Evolutionary conservation across 2,888 invertebrate genomes (phyloP).

Genomic region (Bombylius major): DNA sequence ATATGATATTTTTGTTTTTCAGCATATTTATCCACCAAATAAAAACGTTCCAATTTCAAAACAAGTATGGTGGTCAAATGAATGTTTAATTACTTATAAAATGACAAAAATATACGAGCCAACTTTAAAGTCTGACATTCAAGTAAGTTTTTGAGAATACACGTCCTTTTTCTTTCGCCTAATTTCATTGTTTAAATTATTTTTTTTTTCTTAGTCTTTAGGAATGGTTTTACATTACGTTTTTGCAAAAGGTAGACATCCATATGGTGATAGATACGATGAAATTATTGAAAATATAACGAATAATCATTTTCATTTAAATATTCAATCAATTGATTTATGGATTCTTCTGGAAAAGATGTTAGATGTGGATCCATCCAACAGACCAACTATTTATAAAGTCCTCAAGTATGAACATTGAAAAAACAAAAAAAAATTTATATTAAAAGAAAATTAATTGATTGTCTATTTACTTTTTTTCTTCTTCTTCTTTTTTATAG

Average conservation of each 20-base stretch:
- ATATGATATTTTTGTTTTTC: neutral
- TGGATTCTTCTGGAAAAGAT: constrained; percentile 33
- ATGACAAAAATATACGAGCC: constrained; percentile 12
- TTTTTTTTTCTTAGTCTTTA: neutral
- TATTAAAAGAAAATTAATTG: neutral
- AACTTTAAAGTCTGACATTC: constrained; percentile 19
- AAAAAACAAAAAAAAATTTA: neutral
- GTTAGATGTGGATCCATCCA: constrained; percentile 28
- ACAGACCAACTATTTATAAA: constrained; percentile 30
- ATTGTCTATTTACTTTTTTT: neutral
- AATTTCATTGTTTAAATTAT: no score
- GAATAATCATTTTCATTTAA: constrained; percentile 20
- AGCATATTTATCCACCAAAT: neutral
- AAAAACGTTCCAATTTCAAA: constrained; percentile 9
- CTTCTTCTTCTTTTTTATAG: constrained; percentile 17
- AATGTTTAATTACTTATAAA: constrained; percentile 15
- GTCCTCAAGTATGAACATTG: constrained; percentile 27
- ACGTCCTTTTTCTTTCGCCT: no score
- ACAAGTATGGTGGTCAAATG: constrained; percentile 22
- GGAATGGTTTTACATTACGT: constrained; percentile 34
- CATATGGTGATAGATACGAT: constrained; percentile 29
- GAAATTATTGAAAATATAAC: constrained; percentile 31
- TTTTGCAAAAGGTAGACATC: constrained; percentile 33
- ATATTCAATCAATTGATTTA: constrained; percentile 24
- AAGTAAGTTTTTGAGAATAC: constrained; percentile 4